A percentile compares a stretch with the other conserved stretches of the same genome.
Evolutionary conservation across 1,140 invertebrate genomes (phyloP).

Genomic region (Drosophila baimaii): DNA sequence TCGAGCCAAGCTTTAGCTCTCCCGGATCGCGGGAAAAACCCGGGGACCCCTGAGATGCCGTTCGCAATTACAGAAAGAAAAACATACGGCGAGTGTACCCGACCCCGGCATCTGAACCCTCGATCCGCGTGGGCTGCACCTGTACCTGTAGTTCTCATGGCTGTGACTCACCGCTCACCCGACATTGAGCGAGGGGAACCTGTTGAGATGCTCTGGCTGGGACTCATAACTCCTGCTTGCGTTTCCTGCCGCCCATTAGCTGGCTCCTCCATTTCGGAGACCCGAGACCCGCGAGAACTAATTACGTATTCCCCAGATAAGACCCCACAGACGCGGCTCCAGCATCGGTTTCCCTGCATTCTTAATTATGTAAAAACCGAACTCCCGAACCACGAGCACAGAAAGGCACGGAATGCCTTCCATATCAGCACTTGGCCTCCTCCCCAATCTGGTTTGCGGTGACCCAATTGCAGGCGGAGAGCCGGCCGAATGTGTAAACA

Average conservation of each 20-base stretch:
- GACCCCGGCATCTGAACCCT: conserved; percentile 10
- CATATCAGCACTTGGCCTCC: conserved; percentile 54
- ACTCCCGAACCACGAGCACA: not conserved
- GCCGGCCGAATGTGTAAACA: conserved; percentile 78
- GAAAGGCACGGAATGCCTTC: conserved; percentile 54
- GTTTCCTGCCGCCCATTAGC: conserved; percentile 39
- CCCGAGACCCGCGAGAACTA: conserved; percentile 46
- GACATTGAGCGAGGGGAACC: conserved; percentile 39
- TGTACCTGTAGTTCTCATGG: conserved; percentile 11
- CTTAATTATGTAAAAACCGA: conserved; percentile 70
- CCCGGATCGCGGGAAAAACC: conserved; percentile 48
- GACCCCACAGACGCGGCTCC: conserved; percentile 28
- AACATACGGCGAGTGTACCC: conserved; percentile 9
- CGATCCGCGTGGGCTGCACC: conserved; percentile 1
- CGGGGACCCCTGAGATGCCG: conserved; percentile 41
- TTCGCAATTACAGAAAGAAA: conserved; percentile 58
- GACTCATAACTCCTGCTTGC: conserved; percentile 55
- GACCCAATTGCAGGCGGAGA: conserved; percentile 69
- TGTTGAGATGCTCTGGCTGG: conserved; percentile 37
- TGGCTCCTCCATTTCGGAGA: conserved; percentile 42
- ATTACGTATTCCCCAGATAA: conserved; percentile 72
- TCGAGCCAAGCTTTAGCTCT: conserved; percentile 9
- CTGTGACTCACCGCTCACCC: conserved; percentile 33
- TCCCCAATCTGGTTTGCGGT: conserved; percentile 33
- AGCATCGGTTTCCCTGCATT: conserved; percentile 30